Evolutionary conservation across 2,113 vertebrate genomes (phyloP), one percentile per base, ranked within the genome.

Genomic region (Nematolebias whitei): DNA sequence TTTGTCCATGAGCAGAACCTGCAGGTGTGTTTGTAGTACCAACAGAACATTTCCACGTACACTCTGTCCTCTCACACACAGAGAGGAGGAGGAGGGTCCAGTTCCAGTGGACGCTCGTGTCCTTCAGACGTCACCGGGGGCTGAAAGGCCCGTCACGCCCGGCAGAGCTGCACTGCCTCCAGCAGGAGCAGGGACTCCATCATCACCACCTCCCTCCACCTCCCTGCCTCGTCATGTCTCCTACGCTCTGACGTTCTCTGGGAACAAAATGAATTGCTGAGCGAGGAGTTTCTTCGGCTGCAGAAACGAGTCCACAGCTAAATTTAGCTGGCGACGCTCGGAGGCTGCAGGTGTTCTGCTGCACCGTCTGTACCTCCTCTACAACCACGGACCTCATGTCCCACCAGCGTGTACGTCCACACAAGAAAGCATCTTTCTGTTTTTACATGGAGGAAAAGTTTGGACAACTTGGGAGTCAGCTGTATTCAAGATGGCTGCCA

Each of bases 41-140:
- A 82, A 84, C 85, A 88, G 41, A 63, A 75, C 47, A 68, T 74
- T 75, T 76, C 65, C 73, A 63, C 22, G 15, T 12, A 53, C 10
- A 12, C n/a, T 4, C 29, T 62, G 68, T 63, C 69, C 57, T 40
- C 44, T 39, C 54, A 71, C 8, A 51, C 32, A 22, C 13, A 0
- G 2, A 49, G 19, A 23, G 2, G 24, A 20, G 19, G 16, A 35
- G 2, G 6, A 32, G 61, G 39, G 8, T 66, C 74, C n/a, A 41
- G 44, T 76, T 81, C n/a, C n/a, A n/a, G n/a, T n/a, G n/a, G n/a
- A n/a, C n/a, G n/a, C n/a, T n/a, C 29, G 53, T 59, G 86, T 72
- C 84, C 84, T 86, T 65, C 68, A 74, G 73, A 69, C 83, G 82
- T 83, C 79, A 83, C 35, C 3, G 0, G 2, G 63, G 73, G 80